Conservation (phyloP, 2,888 invertebrate genomes). For the Uropetala carovei region DNA sequence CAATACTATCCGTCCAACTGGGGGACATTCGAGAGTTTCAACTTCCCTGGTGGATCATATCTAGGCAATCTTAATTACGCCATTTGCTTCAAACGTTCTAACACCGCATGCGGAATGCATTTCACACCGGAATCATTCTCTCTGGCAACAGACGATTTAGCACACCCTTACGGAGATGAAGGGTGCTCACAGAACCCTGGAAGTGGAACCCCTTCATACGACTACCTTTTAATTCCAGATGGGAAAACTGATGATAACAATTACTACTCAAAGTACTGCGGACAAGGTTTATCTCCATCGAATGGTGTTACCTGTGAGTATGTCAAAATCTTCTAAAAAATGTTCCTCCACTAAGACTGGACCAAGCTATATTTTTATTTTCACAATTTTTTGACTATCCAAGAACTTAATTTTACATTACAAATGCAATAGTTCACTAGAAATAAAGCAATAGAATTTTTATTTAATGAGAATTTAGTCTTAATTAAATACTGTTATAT, state of each 20-base stretch:
- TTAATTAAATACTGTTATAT: too few relatives aligned
- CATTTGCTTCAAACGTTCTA: slow-evolving; percentile 80
- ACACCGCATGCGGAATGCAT: slow-evolving; percentile 77
- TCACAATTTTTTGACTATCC: too few relatives aligned
- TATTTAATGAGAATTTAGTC: too few relatives aligned
- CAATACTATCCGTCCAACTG: slow-evolving; percentile 81
- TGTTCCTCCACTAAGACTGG: too few relatives aligned
- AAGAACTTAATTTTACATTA: too few relatives aligned
- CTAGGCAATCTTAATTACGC: slow-evolving; percentile 80
- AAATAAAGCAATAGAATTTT: too few relatives aligned
- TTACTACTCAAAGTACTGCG: slow-evolving; percentile 10
- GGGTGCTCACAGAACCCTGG: background rate
- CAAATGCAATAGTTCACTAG: too few relatives aligned
- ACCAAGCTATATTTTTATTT: too few relatives aligned
- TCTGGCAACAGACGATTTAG: slow-evolving; percentile 9
- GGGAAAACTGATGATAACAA: background rate
- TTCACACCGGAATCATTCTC: slow-evolving; percentile 68
- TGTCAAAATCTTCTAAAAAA: background rate
- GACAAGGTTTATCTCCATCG: background rate
- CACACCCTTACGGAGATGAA: background rate
- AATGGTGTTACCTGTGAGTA: slow-evolving; percentile 36
- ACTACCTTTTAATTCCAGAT: slow-evolving; percentile 4
- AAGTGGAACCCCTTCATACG: background rate
- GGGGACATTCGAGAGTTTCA: slow-evolving; percentile 80
- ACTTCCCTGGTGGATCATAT: slow-evolving; percentile 80